Base-by-base conservation (phyloP, 1,140 invertebrate genomes). In the Lepidostoma basale region DNA sequence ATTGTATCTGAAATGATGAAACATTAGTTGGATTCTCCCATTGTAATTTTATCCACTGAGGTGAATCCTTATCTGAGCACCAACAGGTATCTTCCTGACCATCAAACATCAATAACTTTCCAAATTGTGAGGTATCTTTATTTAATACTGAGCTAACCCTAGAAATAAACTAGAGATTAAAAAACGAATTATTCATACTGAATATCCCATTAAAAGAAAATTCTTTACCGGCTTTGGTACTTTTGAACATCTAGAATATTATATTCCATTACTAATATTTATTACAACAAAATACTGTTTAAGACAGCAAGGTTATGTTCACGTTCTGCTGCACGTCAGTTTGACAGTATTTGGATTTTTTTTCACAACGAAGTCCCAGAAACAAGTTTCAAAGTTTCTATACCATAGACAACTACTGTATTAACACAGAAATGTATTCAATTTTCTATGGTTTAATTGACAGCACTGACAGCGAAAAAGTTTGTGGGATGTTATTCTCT, bases 121-220 rank as follows among this genome's bases (percentile, higher is more conserved):
- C 88, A 83, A 81, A 88, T 72, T 85, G 81, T 76, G 88, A 88
- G 1, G 79, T 74, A 76, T 88, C 85, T 74, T 81, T 83, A 70
- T 88, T 88, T 18, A 88, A 74, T 9, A 88, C 86, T 6, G 88
- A 88, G 74, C 88, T 89, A 3, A 90, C 88, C 73, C 88, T 89
- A 69, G 63, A 81, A 76, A 26, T 72, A 52, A 67, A 9, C 6
- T 47, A 47, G 16, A 8, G 16, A 6, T 8, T 14, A 20, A 47
- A 47, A 6, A 20, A 8, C 9, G 6, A 14, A 8, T 9, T 14
- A 9, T 47, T 8, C 16, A 47, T 14, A 8, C 6, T 9, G n/a
- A 47, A 16, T 47, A 47, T 47, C 6, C 9, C 9, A 9, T 20
- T 47, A 47, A 20, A 8, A 16, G 20, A 8, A 47, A 47, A 47